Base-by-base conservation (phyloP, 1,140 invertebrate species). In the Halictus rubicundus region DNA sequence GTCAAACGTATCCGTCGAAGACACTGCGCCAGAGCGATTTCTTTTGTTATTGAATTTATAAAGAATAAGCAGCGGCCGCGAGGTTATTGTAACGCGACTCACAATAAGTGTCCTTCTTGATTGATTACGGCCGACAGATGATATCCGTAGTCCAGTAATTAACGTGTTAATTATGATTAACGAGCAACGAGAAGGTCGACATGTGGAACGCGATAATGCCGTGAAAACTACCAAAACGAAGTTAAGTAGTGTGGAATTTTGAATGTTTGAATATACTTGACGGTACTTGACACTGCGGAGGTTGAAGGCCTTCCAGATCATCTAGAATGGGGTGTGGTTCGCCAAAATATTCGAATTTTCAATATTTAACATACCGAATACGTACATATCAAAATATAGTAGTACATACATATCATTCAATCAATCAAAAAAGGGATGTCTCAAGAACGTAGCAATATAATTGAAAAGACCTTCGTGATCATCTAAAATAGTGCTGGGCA, bases 151-250 rank as follows among this genome's bases (percentile, higher is more conserved):
- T 46, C 12, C 74, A 39, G 21, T 83, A 78, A 81, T 83, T 81
- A 81, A 83, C 10, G 59, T 74, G 32, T 59, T 78, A 61, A 82
- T 78, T 83, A 59, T 54, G 14, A 83, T 61, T n/a, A 54, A 52
- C 21, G 23, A 27, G 49, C 25, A 19, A 21, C 39, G 39, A 23
- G 16, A 39, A 39, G 32, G 60, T 54, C 49, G 79, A 82, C 70
- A 81, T 42, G 23, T 49, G 21, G 39, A 23, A 14, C 57, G 46
- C 19, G 63, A 80, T 16, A 37, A 27, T 14, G n/a, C 6, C 2
- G 3, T 12, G 23, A 68, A 42, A 39, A 59, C 21, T 57, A 23
- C 0, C 14, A 14, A 16, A 19, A 61, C 6, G 25, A 27, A 61
- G 1, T 32, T 14, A 5, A 19, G 25, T 57, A 7, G 21, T 5